Evolutionary conservation across 2,888 invertebrate genomes (phyloP), one percentile per base, ranked within the genome.

Genomic region (Brachylomia viminalis): DNA sequence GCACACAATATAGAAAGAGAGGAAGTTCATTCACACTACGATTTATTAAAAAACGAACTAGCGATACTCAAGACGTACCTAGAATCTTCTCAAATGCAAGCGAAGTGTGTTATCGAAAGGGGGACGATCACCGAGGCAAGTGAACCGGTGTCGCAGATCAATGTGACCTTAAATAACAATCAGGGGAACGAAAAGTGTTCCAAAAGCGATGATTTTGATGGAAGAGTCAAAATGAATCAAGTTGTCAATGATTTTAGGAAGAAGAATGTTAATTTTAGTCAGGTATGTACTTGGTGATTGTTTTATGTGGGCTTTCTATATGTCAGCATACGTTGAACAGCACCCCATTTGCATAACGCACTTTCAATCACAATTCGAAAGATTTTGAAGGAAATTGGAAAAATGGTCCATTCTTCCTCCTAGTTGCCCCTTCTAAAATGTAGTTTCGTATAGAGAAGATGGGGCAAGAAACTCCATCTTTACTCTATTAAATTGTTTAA

Each of bases 221-320:
- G 84, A n/a, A 87, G 83, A n/a, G 86, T 91, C 8, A 90, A 91
- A 30, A 74, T 84, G 33, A 91, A 90, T 64, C 92, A 93, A 64
- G 83, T 96, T 2, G 88, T 95, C 11, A 96, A 96, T 74, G 93
- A 96, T 90, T 91, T 96, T 79, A 95, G 94, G 85, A 96, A 95
- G 84, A 90, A 96, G 81, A 96, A 95, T 88, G 93, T 95, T 38
- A 96, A 96, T 85, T 95, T 94, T 81, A 88, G 86, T 86, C 91
- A 92, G 92, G 96, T 95, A 77, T 75, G 90, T 87, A 27, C 17
- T 17, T n/a, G n/a, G 11, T 17, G 23, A 30, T 66, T 33, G n/a
- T n/a, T n/a, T 11, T 58, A n/a, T 33, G n/a, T 33, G 33, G 33
- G 30, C n/a, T 33, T 33, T 17, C 17, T 58, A n/a, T 20, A 8